Evolutionary conservation across 2,113 vertebrate species (phyloP), one percentile per base, ranked within the genome.

Genomic region (Probosciger aterrimus): DNA sequence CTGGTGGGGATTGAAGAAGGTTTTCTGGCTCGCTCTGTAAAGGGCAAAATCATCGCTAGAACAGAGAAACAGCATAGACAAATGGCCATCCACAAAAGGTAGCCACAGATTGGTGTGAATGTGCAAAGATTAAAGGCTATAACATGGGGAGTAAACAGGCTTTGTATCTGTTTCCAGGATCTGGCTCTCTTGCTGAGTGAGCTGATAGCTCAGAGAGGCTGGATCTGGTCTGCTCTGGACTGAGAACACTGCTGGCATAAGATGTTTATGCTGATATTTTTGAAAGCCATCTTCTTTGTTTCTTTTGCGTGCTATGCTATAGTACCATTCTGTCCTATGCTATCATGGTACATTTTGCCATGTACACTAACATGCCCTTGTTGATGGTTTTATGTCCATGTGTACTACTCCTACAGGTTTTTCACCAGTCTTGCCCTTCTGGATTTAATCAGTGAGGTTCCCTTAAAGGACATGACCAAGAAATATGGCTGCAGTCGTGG

Each of bases 71-170:
- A 99, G 94, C 98, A 97, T 16, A 98, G 99, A 70, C 99, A 99
- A 97, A 99, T 99, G 99, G 98, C 99, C 49, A 97, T 99, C 91
- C 99, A 99, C 95, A 99, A 99, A 98, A 98, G 99, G 99, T 99
- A 98, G 65, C 41, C 44, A 44, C 44, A 55, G 24, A 25, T n/a
- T 23, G 30, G 9, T 44, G 39, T 71, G 62, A 83, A 27, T 7
- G 15, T 24, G 23, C 20, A 59, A 78, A 70, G 39, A 13, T 33
- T 33, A 59, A 25, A 62, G 64, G 4, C 74, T 87, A 0, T 77
- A 64, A 64, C 20, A 4, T 9, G 19, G 71, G 39, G 37, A 67
- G 13, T 9, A 30, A 27, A 46, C 28, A 50, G 27, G 15, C 27
- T 81, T 62, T 83, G 35, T 60, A 31, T 28, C 46, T 81, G 3